Percentiles rank a stretch among this genome's conserved stretches.
Conservation (phyloP, 2,797 vertebrate genomes). For the Epinephelus malabaricus region DNA sequence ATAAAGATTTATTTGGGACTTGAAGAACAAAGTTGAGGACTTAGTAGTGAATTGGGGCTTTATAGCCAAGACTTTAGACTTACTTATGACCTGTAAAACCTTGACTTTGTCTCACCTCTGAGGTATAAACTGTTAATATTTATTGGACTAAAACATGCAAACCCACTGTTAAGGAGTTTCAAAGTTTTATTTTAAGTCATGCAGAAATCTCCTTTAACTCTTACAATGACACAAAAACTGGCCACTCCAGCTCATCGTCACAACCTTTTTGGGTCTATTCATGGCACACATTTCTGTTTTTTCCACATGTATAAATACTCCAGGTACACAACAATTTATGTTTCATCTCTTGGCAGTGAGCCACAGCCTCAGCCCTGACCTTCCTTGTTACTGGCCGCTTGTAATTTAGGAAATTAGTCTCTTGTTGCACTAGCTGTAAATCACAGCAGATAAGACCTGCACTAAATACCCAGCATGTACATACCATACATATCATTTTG, state of each 20-base stretch:
- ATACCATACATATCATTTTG: constrained; percentile 4
- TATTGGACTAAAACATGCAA: background rate
- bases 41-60: too few relatives aligned
- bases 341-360: background rate
- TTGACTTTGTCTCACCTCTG: background rate
- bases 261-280: background rate
- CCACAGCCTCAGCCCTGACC: background rate
- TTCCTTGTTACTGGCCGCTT: background rate
- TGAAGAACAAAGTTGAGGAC: too few relatives aligned
- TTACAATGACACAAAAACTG: background rate
- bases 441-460: constrained; percentile 14
- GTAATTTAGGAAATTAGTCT: background rate
- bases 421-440: constrained; percentile 2
- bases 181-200: background rate
- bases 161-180: too few relatives aligned
- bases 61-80: too few relatives aligned
- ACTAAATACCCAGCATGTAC: constrained; percentile 1
- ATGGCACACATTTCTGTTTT: background rate
- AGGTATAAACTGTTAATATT: background rate
- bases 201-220: background rate
- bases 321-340: background rate
- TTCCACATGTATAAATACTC: background rate
- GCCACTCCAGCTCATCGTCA: background rate
- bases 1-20: too few relatives aligned
- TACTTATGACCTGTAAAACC: background rate